phyloP scores from a whole-genome alignment of 2,888 invertebrate genomes.

The Rambutsinella grinnellia region DNA sequence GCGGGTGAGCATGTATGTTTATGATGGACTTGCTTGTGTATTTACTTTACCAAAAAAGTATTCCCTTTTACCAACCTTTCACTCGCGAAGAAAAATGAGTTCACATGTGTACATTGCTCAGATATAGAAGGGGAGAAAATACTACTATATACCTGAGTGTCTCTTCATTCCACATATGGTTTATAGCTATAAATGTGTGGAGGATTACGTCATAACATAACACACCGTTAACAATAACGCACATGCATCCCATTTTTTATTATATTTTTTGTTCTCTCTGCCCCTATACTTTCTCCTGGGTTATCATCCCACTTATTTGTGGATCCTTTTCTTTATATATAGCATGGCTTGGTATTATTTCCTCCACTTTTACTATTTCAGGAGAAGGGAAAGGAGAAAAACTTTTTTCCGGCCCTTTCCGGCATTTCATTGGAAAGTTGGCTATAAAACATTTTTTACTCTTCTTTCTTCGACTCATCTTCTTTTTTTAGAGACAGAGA shows the following conservation, averaged over 20 bases:
- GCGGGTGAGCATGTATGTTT: neutral
- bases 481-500: neutral
- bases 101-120: no score
- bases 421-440: constrained; percentile 51
- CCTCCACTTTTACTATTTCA: constrained; percentile 18
- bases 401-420: constrained; percentile 37
- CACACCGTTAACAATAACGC: neutral
- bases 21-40: no score
- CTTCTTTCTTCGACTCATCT: constrained; percentile 8
- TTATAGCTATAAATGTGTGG: no score
- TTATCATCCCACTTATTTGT: constrained; percentile 16
- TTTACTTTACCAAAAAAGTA: no score
- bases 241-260: neutral
- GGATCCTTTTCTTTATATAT: neutral
- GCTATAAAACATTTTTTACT: constrained; percentile 41
- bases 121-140: no score
- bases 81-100: no score
- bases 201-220: constrained; percentile 27
- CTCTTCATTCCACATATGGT: no score
- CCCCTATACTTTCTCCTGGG: neutral
- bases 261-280: neutral
- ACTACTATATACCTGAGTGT: no score
- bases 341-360: constrained; percentile 20
- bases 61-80: no score
- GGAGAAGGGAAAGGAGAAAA: neutral